phyloP scores from a whole-genome alignment of 1,140 invertebrate species.

The Caenorhabditis elegans region DNA sequence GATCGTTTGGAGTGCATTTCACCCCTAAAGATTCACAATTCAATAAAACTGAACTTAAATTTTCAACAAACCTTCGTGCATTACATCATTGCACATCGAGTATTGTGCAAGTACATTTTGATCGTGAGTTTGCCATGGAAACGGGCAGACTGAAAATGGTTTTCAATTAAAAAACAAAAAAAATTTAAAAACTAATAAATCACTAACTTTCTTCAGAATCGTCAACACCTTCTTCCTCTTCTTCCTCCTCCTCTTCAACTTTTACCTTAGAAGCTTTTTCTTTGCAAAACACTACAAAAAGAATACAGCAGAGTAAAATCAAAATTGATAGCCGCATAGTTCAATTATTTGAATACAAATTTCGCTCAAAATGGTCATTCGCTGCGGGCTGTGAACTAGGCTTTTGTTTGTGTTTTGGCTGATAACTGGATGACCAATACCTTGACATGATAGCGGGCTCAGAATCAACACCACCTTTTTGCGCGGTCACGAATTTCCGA shows the following conservation, averaged over 20 bases:
- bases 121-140: slow-evolving; percentile 53
- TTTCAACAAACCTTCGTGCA: slow-evolving; percentile 37
- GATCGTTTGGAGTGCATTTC: slow-evolving; percentile 46
- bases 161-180: not conserved
- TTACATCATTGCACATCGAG: slow-evolving; percentile 45
- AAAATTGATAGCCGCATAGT: not conserved
- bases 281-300: not conserved
- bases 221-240: slow-evolving; percentile 36
- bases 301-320: not conserved
- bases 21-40: slow-evolving; percentile 15
- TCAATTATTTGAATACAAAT: not conserved
- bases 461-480: slow-evolving; percentile 8
- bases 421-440: slow-evolving; percentile 16
- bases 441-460: not conserved
- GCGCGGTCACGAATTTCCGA: not conserved
- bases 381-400: not conserved
- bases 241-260: slow-evolving; percentile 27
- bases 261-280: not conserved
- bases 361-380: not conserved
- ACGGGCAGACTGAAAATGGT: slow-evolving; percentile 47
- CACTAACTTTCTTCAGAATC: slow-evolving; percentile 48
- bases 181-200: not conserved
- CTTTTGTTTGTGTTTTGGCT: slow-evolving; percentile 20
- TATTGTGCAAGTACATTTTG: slow-evolving; percentile 50
- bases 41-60: not conserved